Conservation (phyloP, 2,113 vertebrate genomes). For the Halichoerus grypus region DNA sequence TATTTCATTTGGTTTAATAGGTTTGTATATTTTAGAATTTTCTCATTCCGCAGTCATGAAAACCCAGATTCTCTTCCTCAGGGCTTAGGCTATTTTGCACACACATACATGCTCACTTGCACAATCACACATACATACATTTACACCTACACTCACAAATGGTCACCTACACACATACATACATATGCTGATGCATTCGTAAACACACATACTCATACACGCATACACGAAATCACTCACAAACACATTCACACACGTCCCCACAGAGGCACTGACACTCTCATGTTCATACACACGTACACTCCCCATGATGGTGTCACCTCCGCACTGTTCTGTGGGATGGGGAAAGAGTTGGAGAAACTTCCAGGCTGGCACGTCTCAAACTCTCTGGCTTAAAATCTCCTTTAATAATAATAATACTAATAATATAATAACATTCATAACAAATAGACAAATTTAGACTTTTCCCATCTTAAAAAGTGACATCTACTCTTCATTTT, state of each 20-base stretch:
- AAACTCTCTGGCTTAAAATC: not conserved
- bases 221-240: not conserved
- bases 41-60: not conserved
- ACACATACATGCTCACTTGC: not conserved
- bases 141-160: not conserved
- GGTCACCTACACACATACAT: not conserved
- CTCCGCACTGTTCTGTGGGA: not conserved
- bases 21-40: not conserved
- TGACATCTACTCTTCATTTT: not conserved
- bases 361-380: not conserved
- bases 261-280: not conserved
- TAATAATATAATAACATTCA: not conserved
- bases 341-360: not conserved
- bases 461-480: conserved; percentile 11
- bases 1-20: not conserved
- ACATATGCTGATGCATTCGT: not conserved
- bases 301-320: too few species aligned
- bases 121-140: not conserved
- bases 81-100: not conserved
- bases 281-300: not conserved
- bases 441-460: conserved; percentile 17
- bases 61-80: not conserved
- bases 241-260: not conserved
- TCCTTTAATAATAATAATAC: not conserved
- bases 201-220: not conserved